phyloP scores from a whole-genome alignment of 2,113 vertebrate genomes.

The Python bivittatus region DNA sequence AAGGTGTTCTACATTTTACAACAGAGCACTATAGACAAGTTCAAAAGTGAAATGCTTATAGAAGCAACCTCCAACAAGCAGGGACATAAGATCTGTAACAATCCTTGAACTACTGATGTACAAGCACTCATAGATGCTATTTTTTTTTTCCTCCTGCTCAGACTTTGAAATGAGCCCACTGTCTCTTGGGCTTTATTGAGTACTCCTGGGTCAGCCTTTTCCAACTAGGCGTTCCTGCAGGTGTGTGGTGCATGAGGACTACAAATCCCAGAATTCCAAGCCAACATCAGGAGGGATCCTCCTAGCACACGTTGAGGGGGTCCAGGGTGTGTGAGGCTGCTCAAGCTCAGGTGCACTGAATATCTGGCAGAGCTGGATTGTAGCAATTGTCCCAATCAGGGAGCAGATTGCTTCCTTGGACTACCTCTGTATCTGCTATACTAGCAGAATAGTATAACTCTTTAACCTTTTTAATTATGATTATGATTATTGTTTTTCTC shows the following conservation, averaged over 20 bases:
- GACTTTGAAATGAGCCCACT: background rate
- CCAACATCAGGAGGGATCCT: background rate
- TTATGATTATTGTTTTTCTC: background rate
- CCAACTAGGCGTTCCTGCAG: background rate
- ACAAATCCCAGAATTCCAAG: background rate
- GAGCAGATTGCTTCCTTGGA: background rate
- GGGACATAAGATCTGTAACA: background rate
- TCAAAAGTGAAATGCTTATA: background rate
- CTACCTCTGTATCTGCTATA: background rate
- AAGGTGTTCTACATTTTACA: background rate
- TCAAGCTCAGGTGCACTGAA: background rate
- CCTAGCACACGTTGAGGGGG: background rate
- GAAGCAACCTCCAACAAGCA: background rate
- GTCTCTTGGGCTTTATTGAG: background rate
- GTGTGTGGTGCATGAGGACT: background rate
- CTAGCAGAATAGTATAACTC: background rate
- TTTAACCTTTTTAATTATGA: accelerated
- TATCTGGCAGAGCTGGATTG: background rate
- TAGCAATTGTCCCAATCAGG: background rate
- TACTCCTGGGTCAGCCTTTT: background rate
- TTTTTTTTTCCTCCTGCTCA: background rate
- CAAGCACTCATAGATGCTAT: no score
- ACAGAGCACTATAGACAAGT: background rate
- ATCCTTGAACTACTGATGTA: background rate
- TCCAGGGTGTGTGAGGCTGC: background rate